Base-by-base conservation (phyloP, 2,113 vertebrate genomes). In the Oreochromis tanganicae region DNA sequence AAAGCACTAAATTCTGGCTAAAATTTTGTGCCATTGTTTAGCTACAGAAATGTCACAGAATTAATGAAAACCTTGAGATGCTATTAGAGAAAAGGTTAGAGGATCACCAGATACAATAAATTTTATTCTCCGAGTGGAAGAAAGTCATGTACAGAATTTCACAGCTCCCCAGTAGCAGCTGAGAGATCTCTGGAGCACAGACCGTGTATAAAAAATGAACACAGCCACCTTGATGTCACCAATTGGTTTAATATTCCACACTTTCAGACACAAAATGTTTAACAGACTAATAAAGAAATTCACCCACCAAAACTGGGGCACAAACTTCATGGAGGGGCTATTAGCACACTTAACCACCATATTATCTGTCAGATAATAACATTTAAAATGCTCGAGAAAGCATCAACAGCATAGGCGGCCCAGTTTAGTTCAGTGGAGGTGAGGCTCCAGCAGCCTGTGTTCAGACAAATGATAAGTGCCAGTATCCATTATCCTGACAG, bases 1-100 rank as follows among this genome's bases (percentile, higher is more conserved):
- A 48, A 75, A 75, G 48, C 1, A 48, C 9, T 27, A 73, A 73
- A 48, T 48, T 2, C 3, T 48, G 71, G 21, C 68, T 48, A 19
- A 7, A 19, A 0, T 0, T 1, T 48, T 75, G 21, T 2, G 41
- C 1, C 68, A 73, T 11, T 46, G 13, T 75, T 75, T 48, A 48
- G 68, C 2, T 48, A 11, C 24, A 48, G 41, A 75, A 5, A 27
- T 11, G 24, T 48, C 14, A 48, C 41, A 29, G 14, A 48, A 17
- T 46, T 17, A 46, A 27, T 27, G 13, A 0, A 73, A 73, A 73
- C 21, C 14, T 73, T 46, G 0, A 48, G 27, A 27, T 27, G 4
- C 41, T 73, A 46, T 27, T 17, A 73, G 0, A 73, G 38, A 43
- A 46, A 46, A 71, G 66, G 0, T 43, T 68, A 24, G 36, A 66